phyloP scores from a whole-genome alignment of 2,888 invertebrate species.

The Chironomus tentans region DNA sequence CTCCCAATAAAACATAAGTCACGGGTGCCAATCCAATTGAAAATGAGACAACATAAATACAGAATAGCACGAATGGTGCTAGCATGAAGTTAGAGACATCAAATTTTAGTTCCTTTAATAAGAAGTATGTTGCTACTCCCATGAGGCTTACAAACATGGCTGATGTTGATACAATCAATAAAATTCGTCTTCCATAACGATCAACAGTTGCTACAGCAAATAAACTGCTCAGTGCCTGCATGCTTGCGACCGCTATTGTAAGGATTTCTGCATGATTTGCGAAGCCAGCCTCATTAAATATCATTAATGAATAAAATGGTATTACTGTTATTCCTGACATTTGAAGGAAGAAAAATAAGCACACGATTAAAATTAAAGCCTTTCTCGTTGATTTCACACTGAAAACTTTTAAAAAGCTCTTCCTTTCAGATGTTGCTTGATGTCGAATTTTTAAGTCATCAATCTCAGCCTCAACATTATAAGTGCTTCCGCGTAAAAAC shows the following conservation, averaged over 20 bases:
- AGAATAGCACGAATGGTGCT: slow-evolving; percentile 58
- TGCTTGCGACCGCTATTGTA: slow-evolving; percentile 62
- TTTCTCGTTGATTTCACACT: background rate
- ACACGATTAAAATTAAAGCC: background rate
- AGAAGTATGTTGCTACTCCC: slow-evolving; percentile 56
- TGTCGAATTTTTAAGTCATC: background rate
- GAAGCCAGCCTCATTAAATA: slow-evolving; percentile 1
- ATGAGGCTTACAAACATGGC: slow-evolving; percentile 57
- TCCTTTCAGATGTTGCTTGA: background rate
- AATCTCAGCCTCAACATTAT: background rate
- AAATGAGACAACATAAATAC: slow-evolving; percentile 63
- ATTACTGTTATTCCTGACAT: slow-evolving; percentile 4
- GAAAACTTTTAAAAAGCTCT: background rate
- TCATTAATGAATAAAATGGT: background rate
- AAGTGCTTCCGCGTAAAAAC: background rate
- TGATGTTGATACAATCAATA: slow-evolving; percentile 57
- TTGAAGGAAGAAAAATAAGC: slow-evolving; percentile 5
- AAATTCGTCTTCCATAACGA: slow-evolving; percentile 59
- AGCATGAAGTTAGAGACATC: slow-evolving; percentile 47
- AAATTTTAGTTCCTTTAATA: slow-evolving; percentile 18
- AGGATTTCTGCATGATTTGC: slow-evolving; percentile 36
- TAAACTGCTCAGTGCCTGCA: slow-evolving; percentile 65
- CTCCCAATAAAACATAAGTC: slow-evolving; percentile 67
- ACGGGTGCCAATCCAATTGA: slow-evolving; percentile 71
- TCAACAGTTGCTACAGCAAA: slow-evolving; percentile 63